Base-by-base conservation (phyloP, 1,140 invertebrate genomes). In the Drosophila subobscura region DNA sequence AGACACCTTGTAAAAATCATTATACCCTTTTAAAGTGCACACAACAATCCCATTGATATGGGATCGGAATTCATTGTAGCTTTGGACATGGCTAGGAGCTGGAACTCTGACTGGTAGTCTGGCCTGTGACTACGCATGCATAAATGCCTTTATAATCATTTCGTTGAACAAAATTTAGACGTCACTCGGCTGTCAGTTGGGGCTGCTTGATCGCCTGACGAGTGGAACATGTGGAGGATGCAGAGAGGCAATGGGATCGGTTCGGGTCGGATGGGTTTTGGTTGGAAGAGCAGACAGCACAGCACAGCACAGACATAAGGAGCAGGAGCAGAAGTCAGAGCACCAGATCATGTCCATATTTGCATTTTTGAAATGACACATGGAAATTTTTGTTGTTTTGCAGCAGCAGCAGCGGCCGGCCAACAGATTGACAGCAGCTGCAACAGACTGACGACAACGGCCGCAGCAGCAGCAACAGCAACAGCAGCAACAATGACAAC, bases 311-410 rank as follows among this genome's bases (percentile, higher is more conserved):
- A 55, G 42, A 41, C 44, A 70, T 57, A 55, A 63, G 50, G 44
- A 42, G 51, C 56, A 49, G 49, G 46, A 56, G 56, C 56, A 29
- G 44, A 37, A 58, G 23, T 25, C 68, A 67, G 68, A 29, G 64
- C 47, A 56, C 75, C 83, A 88, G 84, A 88, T 88, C 83, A 88
- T 88, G 83, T 88, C 83, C 83, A 88, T 88, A 88, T 88, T 88
- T 88, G 83, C 83, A 88, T 88, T 88, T 83, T 78, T 88, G 83
- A 88, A 88, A 88, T 88, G 83, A 88, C 83, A 88, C 83, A 88
- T 88, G 83, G 83, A 88, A 83, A 88, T 88, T 85, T 76, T 75
- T 54, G 72, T 66, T 51, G 61, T 75, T 79, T 85, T 74, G 79
- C 73, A 33, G 33, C 33, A 77, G 67, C 65, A 71, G 73, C 63